Evolutionary conservation across 2,113 vertebrate species (phyloP).

Genomic region (Orcinus orca): DNA sequence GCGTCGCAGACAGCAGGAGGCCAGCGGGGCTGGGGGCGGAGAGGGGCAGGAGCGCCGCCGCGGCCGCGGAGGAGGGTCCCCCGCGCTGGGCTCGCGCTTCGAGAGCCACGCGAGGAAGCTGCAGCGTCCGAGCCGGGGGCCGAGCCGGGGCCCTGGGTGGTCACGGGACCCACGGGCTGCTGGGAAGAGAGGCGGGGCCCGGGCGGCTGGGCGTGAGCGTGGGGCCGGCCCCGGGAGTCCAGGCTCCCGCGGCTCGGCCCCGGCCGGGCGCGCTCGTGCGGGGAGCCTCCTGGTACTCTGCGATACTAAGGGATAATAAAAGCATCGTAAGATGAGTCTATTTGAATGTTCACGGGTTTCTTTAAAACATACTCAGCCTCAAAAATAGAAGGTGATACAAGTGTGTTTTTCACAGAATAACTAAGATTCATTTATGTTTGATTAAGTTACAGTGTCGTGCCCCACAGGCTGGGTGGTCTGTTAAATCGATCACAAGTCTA

Average conservation of each 20-base stretch:
- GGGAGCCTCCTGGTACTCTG: neutral
- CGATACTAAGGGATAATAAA: neutral
- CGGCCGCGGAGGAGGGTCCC: neutral
- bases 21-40: neutral
- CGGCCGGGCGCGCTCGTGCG: neutral
- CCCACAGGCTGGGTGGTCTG: neutral
- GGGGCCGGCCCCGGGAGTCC: neutral
- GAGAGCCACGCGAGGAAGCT: neutral
- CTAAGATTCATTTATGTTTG: neutral
- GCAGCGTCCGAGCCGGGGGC: neutral
- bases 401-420: neutral
- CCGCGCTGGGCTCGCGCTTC: neutral
- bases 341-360: neutral
- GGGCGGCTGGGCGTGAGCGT: neutral
- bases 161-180: neutral
- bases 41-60: fast-evolving
- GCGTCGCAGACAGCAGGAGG: neutral
- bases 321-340: neutral
- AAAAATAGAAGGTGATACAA: neutral
- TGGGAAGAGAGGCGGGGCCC: neutral
- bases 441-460: neutral
- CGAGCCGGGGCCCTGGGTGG: neutral
- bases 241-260: neutral
- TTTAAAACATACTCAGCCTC: neutral
- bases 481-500: neutral